Evolutionary conservation across 1,140 invertebrate species (phyloP), one percentile per base, ranked within the genome.

Genomic region (Drosophila murphyi): DNA sequence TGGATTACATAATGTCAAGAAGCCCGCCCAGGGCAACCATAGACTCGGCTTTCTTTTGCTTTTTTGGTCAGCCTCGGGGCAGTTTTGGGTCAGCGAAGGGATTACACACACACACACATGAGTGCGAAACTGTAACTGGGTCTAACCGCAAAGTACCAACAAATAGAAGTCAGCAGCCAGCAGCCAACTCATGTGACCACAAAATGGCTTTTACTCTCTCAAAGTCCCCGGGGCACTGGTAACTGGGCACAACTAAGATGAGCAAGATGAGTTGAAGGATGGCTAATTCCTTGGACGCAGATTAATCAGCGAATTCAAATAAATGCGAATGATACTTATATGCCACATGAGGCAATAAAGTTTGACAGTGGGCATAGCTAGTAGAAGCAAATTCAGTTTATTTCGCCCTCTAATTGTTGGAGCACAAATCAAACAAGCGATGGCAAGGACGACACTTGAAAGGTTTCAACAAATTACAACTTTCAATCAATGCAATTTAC

Each of bases 1-100:
- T 70, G 83, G 83, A 89, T 88, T 88, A 89, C 74, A 89, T 74
- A 88, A 88, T 76, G 80, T 34, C 63, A 76, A 69, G 59, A 76
- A 51, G 71, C 59, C 52, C 63, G 59, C 64, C 55, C 60, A 61
- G 67, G 79, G 69, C 31, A 10, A 48, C 4, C 20, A n/a, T 50
- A 20, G 20, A 20, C 20, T 20, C 1, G 0, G 20, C 39, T 3
- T 43, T 35, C 4, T n/a, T 37, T 54, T 55, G 20, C 20, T 10
- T 32, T 41, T 51, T 47, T 55, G 70, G 70, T 50, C 56, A 65
- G 73, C 57, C 64, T 47, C 37, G 61, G 60, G 74, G 56, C 73
- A 76, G 73, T 45, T 72, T 48, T 50, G 67, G 75, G 80, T 80
- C 69, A 78, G 64, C 37, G 28, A 55, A 63, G 48, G 67, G 52